phyloP scores from a whole-genome alignment of 2,888 invertebrate genomes.

The Brassicogethes aeneus region DNA sequence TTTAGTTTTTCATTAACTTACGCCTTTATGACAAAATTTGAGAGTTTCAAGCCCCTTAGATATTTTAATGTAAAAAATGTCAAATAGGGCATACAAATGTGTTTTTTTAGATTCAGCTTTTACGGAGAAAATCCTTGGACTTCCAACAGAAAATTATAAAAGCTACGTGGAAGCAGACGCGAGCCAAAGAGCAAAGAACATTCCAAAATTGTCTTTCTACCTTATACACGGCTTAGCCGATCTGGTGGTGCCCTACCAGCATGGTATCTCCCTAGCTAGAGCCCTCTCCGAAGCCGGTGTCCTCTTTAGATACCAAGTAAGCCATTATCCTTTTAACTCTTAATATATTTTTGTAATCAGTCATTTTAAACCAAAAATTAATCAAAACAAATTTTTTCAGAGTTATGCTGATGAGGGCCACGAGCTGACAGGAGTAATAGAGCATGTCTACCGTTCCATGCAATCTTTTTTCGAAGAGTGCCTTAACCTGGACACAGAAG shows the following conservation, averaged over 20 bases:
- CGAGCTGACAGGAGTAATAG: slow-evolving; percentile 69
- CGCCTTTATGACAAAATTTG: no score
- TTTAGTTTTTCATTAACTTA: no score
- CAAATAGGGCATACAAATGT: no score
- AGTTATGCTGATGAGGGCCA: slow-evolving; percentile 91
- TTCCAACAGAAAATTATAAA: slow-evolving; percentile 79
- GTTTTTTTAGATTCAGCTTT: slow-evolving; percentile 76
- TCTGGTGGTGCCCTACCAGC: slow-evolving; percentile 87
- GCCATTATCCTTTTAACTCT: no score
- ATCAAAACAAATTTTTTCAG: slow-evolving; percentile 43
- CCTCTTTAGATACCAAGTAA: slow-evolving; percentile 86
- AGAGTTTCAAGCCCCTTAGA: no score
- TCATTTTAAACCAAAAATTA: no score
- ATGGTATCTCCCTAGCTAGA: slow-evolving; percentile 81
- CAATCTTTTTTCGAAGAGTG: slow-evolving; percentile 87
- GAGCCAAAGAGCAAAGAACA: slow-evolving; percentile 77
- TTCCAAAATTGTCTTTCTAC: slow-evolving; percentile 80
- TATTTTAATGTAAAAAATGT: not conserved
- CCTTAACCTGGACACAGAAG: slow-evolving; percentile 76
- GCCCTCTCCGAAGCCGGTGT: slow-evolving; percentile 81
- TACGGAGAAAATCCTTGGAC: slow-evolving; percentile 87
- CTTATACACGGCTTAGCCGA: slow-evolving; percentile 91
- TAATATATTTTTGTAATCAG: no score
- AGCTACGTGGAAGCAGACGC: slow-evolving; percentile 90
- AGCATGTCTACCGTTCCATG: slow-evolving; percentile 89